Evolutionary conservation across 2,888 invertebrate species (phyloP).

Genomic region (Nephrocerus scutellatus): DNA sequence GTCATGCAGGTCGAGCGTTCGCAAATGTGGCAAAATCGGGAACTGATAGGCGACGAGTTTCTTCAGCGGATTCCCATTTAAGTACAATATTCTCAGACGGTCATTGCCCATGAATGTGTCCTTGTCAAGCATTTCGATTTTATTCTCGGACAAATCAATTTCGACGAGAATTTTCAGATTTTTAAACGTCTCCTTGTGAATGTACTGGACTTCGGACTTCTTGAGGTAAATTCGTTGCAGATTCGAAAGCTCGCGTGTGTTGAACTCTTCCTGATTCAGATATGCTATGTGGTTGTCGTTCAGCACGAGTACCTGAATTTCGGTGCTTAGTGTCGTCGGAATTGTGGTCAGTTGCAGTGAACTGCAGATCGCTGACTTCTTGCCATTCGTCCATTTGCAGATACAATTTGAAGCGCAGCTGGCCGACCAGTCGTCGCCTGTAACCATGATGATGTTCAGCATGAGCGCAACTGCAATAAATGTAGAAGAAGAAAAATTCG

Average conservation of each 20-base stretch:
- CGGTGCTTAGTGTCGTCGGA: slow-evolving; percentile 59
- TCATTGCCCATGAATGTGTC: slow-evolving; percentile 81
- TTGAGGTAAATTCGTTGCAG: slow-evolving; percentile 76
- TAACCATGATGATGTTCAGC: slow-evolving; percentile 36
- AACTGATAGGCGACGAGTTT: slow-evolving; percentile 70
- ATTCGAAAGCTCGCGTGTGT: slow-evolving; percentile 69
- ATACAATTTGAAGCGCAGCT: slow-evolving; percentile 80
- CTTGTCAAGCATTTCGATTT: slow-evolving; percentile 64
- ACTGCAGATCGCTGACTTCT: slow-evolving; percentile 80
- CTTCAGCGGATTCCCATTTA: slow-evolving; percentile 76
- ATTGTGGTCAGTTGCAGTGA: slow-evolving; percentile 73
- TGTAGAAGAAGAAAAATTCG: not conserved
- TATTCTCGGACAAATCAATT: slow-evolving; percentile 79
- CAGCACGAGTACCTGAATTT: slow-evolving; percentile 75
- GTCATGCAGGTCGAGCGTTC: slow-evolving; percentile 71
- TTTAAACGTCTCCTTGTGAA: slow-evolving; percentile 78
- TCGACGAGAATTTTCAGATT: slow-evolving; percentile 80
- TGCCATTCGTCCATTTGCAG: slow-evolving; percentile 89
- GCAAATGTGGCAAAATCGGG: slow-evolving; percentile 71
- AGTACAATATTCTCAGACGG: slow-evolving; percentile 65
- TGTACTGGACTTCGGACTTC: slow-evolving; percentile 65
- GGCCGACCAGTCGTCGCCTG: slow-evolving; percentile 69
- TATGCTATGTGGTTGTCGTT: slow-evolving; percentile 71
- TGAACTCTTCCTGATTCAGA: slow-evolving; percentile 72
- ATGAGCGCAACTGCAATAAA: slow-evolving; percentile 26